Base-by-base conservation (phyloP, 2,113 vertebrate genomes). In the Connochaetes taurinus region DNA sequence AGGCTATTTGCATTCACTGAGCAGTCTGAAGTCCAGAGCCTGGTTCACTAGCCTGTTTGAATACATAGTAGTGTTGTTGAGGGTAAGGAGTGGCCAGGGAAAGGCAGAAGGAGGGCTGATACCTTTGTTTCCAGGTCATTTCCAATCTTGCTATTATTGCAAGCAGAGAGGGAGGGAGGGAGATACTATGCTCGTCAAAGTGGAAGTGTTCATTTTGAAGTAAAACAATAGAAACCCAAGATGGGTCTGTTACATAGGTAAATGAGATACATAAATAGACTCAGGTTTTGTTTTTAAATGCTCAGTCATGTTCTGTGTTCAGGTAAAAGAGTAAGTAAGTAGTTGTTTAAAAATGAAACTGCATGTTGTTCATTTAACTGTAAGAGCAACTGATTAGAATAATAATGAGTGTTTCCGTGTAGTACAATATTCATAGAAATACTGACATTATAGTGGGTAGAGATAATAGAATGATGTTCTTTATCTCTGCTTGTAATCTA, bases 41-140 rank as follows among this genome's bases (percentile, higher is more conserved):
- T 27, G 31, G 82, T 53, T 50, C 13, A 36, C 43, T 45, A 67
- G 67, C 23, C 87, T 33, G 74, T 53, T 85, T 52, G 14, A 87
- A 55, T 53, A 93, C 62, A 31, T 36, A 84, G 53, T 67, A 78
- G 62, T 47, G 60, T 60, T 84, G 13, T 64, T 71, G 50, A 25
- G 36, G 53, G 40, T n/a, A 43, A 5, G 62, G 17, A 40, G 36
- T 10, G n/a, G 23, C 9, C 52, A 52, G 52, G 81, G 14, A 78
- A 60, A 89, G 93, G 45, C 36, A 1, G 17, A 64, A 67, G 76
- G 27, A 94, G 52, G 67, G 21, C 58, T 27, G 36, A 78, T 52
- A 86, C 1, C 11, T 53, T 91, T 67, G 80, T 95, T 97, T 97
- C 87, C 95, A 94, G 93, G 95, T 96, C 95, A 95, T 92, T 81